phyloP scores from a whole-genome alignment of 2,113 vertebrate species.

The Tupaia tana region DNA sequence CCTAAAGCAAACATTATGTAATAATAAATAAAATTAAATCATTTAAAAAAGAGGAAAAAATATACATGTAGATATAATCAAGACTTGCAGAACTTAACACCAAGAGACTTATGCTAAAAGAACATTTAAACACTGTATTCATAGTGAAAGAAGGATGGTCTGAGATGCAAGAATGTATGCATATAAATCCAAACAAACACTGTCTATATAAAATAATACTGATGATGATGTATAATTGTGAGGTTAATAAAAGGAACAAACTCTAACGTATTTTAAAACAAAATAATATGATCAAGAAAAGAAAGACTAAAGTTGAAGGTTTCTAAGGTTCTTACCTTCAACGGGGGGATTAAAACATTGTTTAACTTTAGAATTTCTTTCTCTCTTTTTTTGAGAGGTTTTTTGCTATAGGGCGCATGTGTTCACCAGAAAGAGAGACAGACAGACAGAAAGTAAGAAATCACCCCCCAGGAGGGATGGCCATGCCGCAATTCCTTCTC shows the following conservation, averaged over 20 bases:
- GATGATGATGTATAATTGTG: slow-evolving; percentile 9
- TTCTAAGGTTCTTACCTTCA: slow-evolving; percentile 43
- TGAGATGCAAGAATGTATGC: slow-evolving; percentile 43
- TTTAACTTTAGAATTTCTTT: slow-evolving; percentile 39
- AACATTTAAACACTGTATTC: slow-evolving; percentile 53
- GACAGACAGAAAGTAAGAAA: no score
- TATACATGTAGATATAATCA: slow-evolving; percentile 48
- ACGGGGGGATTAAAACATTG: slow-evolving; percentile 31
- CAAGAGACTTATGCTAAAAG: slow-evolving; percentile 49
- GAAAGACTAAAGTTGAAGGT: slow-evolving; percentile 23
- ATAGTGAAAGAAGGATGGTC: slow-evolving; percentile 51
- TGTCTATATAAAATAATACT: slow-evolving; percentile 51
- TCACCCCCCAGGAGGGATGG: no score
- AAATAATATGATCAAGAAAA: slow-evolving; percentile 46
- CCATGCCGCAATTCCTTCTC: no score
- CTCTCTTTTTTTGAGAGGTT: no score
- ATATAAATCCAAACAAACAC: slow-evolving; percentile 32
- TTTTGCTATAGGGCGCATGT: no score
- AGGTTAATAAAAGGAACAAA: slow-evolving; percentile 29
- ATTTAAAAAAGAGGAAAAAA: slow-evolving; percentile 47
- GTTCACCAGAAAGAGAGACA: no score
- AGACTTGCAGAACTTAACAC: slow-evolving; percentile 45
- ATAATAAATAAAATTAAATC: no score
- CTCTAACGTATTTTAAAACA: slow-evolving; percentile 26
- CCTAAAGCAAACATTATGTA: no score